Conservation (phyloP, 2,113 vertebrate genomes). For the Centropristis striata region DNA sequence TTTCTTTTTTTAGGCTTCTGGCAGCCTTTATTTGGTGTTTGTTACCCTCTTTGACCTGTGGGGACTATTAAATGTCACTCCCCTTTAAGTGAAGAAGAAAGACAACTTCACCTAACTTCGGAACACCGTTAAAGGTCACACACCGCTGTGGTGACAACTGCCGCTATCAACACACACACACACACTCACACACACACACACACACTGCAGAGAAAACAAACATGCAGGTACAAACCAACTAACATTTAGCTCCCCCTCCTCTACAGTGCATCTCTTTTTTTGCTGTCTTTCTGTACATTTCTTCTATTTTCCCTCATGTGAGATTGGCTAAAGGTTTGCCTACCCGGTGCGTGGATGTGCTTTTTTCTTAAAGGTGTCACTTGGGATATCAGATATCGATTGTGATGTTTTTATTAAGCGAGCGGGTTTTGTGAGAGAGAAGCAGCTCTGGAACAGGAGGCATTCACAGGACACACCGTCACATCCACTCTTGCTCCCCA, state of each 20-base stretch:
- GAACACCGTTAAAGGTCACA: conserved; percentile 85
- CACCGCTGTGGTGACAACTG: conserved; percentile 70
- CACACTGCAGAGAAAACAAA: conserved; percentile 40
- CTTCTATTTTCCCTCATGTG: neutral
- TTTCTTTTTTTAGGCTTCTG: conserved; percentile 76
- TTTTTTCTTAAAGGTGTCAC: conserved; percentile 71
- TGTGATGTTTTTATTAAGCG: conserved; percentile 81
- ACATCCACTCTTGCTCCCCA: conserved; percentile 50
- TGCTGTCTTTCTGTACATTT: conserved; percentile 16
- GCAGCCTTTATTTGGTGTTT: conserved; percentile 85
- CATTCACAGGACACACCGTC: conserved; percentile 59
- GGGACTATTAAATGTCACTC: conserved; percentile 88
- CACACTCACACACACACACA: conserved; percentile 37
- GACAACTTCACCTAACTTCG: conserved; percentile 85
- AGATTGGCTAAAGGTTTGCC: conserved; percentile 40
- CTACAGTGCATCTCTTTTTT: conserved; percentile 1
- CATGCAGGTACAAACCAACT: conserved; percentile 37
- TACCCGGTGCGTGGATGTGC: conserved; percentile 27
- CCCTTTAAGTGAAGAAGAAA: conserved; percentile 85
- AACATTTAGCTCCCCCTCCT: conserved; percentile 21
- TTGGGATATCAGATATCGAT: conserved; percentile 68
- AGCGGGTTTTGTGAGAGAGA: conserved; percentile 45
- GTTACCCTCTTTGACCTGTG: conserved; percentile 85
- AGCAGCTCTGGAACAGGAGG: conserved; percentile 46
- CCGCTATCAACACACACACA: conserved; percentile 31